phyloP scores from a whole-genome alignment of 1,140 invertebrate species.

The Carcinoscorpius rotundicauda region DNA sequence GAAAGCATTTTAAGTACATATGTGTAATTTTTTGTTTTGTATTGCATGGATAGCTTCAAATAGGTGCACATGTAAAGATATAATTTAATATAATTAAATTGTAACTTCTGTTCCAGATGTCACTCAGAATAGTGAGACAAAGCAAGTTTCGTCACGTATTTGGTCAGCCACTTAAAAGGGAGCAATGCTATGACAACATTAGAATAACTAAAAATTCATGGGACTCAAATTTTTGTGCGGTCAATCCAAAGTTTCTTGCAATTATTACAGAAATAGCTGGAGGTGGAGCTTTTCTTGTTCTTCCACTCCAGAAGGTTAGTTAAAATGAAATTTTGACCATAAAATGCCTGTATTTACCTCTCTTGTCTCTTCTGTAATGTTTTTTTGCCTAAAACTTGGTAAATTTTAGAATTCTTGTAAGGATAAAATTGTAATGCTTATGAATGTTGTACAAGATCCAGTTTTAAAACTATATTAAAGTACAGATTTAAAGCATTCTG shows the following conservation, averaged over 20 bases:
- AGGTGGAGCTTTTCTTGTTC: conserved; percentile 94
- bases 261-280: conserved; percentile 98
- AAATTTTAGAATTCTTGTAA: no score
- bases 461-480: no score
- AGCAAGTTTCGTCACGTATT: conserved; percentile 99
- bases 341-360: neutral
- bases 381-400: no score
- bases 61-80: no score
- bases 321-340: neutral
- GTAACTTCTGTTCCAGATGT: conserved; percentile 46
- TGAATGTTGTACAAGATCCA: no score
- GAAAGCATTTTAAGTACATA: no score
- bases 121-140: conserved; percentile 86
- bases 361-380: conserved; percentile 7
- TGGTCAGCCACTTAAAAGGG: conserved; percentile 87
- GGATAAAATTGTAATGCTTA: no score
- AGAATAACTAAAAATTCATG: conserved; percentile 95
- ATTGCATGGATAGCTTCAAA: no score
- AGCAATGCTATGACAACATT: conserved; percentile 98
- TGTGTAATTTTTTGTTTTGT: no score
- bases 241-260: conserved; percentile 98
- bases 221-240: conserved; percentile 97
- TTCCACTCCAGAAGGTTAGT: conserved; percentile 88
- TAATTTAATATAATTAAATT: no score
- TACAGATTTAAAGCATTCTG: no score